A percentile compares a stretch with the other conserved stretches of the same genome.
phyloP scores from a whole-genome alignment of 64 coral and sea anemone genomes.

The Cladopsammia gracilis region DNA sequence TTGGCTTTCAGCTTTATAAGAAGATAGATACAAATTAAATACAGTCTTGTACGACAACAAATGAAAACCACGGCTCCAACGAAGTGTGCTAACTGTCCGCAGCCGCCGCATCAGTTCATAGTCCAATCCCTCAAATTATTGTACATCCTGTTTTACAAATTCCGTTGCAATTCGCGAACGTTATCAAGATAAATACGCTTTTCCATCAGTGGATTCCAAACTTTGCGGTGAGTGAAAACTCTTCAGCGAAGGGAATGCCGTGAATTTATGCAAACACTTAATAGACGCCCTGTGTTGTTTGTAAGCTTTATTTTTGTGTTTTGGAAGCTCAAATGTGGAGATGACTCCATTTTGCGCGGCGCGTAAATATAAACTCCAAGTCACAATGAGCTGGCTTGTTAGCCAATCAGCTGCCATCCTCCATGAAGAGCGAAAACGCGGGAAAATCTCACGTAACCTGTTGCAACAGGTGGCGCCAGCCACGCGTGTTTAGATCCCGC shows the following conservation, averaged over 20 bases:
- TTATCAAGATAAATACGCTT: too few species aligned
- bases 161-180: too few species aligned
- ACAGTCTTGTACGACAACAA: too few species aligned
- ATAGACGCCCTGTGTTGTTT: slow-evolving; percentile 17
- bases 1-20: too few species aligned
- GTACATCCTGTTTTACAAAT: too few species aligned
- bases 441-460: slow-evolving; percentile 13
- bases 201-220: neutral
- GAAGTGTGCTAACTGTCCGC: neutral
- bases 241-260: neutral
- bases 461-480: slow-evolving; percentile 14
- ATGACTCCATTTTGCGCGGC: slow-evolving; percentile 42
- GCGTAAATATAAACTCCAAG: slow-evolving; percentile 25
- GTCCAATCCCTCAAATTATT: too few species aligned
- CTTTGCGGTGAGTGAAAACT: neutral
- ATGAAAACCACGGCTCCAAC: too few species aligned
- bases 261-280: neutral
- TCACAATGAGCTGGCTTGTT: neutral
- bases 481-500: neutral
- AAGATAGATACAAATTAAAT: too few species aligned
- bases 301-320: slow-evolving; percentile 35
- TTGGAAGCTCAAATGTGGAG: neutral
- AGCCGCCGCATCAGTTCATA: neutral
- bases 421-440: neutral
- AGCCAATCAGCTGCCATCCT: slow-evolving; percentile 12